Evolutionary conservation across 2,888 invertebrate species (phyloP).

Genomic region (Lepidocyrtoides sp.): DNA sequence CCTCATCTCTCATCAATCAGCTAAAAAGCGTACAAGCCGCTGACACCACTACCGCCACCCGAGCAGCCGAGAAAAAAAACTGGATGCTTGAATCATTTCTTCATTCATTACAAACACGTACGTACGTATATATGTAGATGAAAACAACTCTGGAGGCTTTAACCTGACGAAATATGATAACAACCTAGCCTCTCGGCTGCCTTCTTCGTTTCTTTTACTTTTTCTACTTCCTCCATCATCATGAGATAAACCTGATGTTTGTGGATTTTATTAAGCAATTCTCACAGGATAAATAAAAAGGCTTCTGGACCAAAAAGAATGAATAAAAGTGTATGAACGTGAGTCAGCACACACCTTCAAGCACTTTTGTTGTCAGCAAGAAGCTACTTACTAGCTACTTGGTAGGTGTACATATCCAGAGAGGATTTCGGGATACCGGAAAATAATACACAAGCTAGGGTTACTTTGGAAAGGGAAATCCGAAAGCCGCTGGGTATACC

Average conservation of each 20-base stretch:
- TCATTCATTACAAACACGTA: slow-evolving; percentile 47
- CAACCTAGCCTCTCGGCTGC: background rate
- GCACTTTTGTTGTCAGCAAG: slow-evolving; percentile 1
- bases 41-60: slow-evolving; percentile 12
- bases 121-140: too few relatives aligned
- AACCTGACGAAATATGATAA: slow-evolving; percentile 60
- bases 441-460: too few relatives aligned
- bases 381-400: background rate
- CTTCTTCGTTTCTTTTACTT: background rate
- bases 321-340: background rate
- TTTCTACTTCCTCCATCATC: slow-evolving; percentile 37
- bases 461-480: too few relatives aligned
- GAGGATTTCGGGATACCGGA: too few relatives aligned
- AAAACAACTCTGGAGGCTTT: background rate
- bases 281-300: background rate
- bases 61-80: background rate
- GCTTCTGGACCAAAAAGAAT: background rate
- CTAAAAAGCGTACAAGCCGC: slow-evolving; percentile 2
- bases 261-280: slow-evolving; percentile 33
- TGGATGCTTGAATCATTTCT: slow-evolving; percentile 17
- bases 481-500: too few relatives aligned
- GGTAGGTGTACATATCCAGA: background rate
- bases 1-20: slow-evolving; percentile 38
- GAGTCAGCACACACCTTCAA: slow-evolving; percentile 26
- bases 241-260: slow-evolving; percentile 38